Evolutionary conservation across 2,113 vertebrate genomes (phyloP).

Genomic region (Dicerorhinus sumatrensis): DNA sequence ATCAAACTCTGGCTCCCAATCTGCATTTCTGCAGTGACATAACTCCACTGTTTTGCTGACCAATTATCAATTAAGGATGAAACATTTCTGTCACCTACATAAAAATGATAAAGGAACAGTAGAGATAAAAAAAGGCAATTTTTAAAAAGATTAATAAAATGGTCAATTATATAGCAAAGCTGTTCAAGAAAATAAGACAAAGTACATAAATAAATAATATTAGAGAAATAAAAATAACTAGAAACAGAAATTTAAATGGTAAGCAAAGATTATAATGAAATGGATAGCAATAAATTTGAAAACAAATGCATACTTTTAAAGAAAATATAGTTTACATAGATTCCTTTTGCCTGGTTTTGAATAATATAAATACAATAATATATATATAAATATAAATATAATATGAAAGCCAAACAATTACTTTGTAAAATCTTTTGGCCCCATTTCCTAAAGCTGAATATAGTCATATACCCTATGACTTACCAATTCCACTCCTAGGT

Average conservation of each 20-base stretch:
- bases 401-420: background rate
- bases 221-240: background rate
- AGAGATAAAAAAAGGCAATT: background rate
- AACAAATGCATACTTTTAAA: background rate
- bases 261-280: background rate
- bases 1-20: background rate
- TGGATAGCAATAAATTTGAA: background rate
- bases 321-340: background rate
- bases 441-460: background rate
- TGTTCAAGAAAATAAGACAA: background rate
- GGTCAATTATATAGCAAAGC: background rate
- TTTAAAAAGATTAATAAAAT: background rate
- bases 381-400: background rate
- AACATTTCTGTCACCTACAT: background rate
- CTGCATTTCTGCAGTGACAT: background rate
- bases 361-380: background rate
- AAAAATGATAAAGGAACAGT: background rate
- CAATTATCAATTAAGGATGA: background rate
- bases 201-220: background rate
- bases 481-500: background rate
- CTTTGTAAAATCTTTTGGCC: background rate
- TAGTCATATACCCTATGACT: background rate
- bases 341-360: background rate
- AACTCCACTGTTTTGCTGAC: background rate
- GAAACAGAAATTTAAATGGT: background rate